Conservation (phyloP, 2,888 invertebrate genomes). For the Rosalia funebris region DNA sequence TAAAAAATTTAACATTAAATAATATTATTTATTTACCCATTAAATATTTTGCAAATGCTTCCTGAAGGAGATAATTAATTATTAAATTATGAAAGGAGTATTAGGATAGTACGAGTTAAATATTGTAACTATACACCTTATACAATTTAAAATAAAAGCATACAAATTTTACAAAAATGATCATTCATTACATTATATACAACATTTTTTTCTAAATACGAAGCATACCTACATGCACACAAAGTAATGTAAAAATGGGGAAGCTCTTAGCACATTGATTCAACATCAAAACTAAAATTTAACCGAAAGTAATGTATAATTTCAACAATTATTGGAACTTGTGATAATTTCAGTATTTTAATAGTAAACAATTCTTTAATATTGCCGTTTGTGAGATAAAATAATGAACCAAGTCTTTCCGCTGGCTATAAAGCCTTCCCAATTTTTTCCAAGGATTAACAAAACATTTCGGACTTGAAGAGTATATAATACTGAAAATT, state of each 20-base stretch:
- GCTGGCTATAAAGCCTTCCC: conserved; percentile 7
- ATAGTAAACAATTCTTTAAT: too few relatives aligned
- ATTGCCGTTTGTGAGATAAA: too few relatives aligned
- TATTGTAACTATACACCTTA: conserved; percentile 43
- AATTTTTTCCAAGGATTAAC: neutral
- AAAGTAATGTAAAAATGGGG: conserved; percentile 18
- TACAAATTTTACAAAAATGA: conserved; percentile 43
- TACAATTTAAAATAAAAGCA: conserved; percentile 40
- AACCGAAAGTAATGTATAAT: too few relatives aligned
- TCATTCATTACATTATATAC: conserved; percentile 42
- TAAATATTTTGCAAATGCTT: conserved; percentile 43
- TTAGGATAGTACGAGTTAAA: conserved; percentile 44
- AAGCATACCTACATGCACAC: conserved; percentile 31
- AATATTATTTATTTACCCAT: conserved; percentile 39
- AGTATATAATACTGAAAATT: conserved; percentile 48
- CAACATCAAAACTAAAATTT: too few relatives aligned
- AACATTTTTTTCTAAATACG: conserved; percentile 31
- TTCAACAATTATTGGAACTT: too few relatives aligned
- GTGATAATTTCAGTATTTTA: too few relatives aligned
- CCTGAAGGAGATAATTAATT: conserved; percentile 28
- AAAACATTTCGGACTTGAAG: conserved; percentile 3
- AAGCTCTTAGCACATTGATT: conserved; percentile 17
- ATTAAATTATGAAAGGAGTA: conserved; percentile 48
- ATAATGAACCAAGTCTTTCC: too few relatives aligned
- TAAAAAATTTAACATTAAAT: neutral